A percentile compares a stretch with the other conserved stretches of the same genome.
Conservation (phyloP, 2,888 invertebrate genomes). For the Oscheius sp. region DNA sequence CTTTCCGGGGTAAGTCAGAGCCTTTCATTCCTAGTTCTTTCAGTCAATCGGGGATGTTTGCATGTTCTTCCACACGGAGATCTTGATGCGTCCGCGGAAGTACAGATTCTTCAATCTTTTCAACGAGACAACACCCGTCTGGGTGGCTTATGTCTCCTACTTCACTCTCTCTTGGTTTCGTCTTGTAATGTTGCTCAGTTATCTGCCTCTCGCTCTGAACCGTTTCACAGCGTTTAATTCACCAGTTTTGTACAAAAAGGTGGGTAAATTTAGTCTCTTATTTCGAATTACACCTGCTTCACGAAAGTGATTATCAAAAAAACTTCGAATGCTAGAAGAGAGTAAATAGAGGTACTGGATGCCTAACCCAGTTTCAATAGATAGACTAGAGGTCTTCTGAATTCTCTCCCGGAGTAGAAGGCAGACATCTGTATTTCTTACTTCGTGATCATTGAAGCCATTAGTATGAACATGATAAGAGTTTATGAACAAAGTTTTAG, state of each 20-base stretch:
- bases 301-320: too few species aligned
- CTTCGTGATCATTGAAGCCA: too few species aligned
- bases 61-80: conserved; percentile 9
- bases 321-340: too few species aligned
- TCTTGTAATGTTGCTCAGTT: background rate
- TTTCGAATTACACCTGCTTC: background rate
- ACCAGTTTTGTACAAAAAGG: conserved; percentile 1
- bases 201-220: background rate
- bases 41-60: conserved; percentile 12
- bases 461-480: background rate
- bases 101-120: conserved; percentile 5
- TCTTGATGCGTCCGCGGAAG: background rate
- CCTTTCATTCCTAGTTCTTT: background rate
- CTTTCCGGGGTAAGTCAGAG: conserved; percentile 1
- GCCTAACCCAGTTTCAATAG: too few species aligned
- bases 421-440: too few species aligned
- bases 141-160: background rate
- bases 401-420: too few species aligned
- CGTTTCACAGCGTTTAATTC: background rate
- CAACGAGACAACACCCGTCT: background rate
- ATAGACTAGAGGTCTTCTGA: too few species aligned
- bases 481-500: background rate
- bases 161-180: background rate
- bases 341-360: too few species aligned
- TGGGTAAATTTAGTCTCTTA: background rate